Evolutionary conservation across 2,888 invertebrate genomes (phyloP).

Genomic region (Tuberolachnus salignus): DNA sequence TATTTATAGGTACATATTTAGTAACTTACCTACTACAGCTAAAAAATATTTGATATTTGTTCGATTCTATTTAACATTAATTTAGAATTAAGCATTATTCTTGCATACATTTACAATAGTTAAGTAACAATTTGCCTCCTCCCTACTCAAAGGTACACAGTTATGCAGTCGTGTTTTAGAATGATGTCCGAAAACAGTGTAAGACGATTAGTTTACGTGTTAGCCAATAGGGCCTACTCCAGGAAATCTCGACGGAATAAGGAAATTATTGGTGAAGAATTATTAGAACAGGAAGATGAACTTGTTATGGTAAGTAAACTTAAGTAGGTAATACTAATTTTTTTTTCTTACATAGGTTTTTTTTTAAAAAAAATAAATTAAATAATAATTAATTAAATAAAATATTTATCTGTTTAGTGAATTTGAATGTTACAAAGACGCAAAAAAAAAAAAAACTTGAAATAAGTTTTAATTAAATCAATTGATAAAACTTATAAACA

Average conservation of each 20-base stretch:
- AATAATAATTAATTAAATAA: no score
- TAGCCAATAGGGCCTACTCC: conserved; percentile 50
- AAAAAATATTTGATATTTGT: not conserved
- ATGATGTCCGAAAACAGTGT: conserved; percentile 28
- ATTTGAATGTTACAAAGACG: no score
- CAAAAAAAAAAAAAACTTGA: no score
- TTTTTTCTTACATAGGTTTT: not conserved
- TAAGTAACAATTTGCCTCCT: conserved; percentile 53
- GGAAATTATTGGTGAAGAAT: conserved; percentile 45
- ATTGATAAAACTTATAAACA: not conserved
- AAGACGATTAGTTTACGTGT: conserved; percentile 44
- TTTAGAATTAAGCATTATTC: not conserved
- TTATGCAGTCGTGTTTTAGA: conserved; percentile 50
- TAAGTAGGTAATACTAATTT: not conserved
- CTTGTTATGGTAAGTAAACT: conserved; percentile 35
- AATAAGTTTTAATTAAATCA: not conserved
- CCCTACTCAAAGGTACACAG: conserved; percentile 45
- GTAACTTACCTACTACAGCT: no score
- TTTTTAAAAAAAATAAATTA: not conserved
- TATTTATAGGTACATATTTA: not conserved
- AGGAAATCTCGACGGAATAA: conserved; percentile 38
- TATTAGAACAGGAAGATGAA: conserved; percentile 49
- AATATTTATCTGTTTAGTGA: not conserved
- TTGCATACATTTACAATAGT: not conserved
- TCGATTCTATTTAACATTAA: not conserved